Base-by-base conservation (phyloP, 2,888 invertebrate genomes). In the Lacanobia wlatinum region DNA sequence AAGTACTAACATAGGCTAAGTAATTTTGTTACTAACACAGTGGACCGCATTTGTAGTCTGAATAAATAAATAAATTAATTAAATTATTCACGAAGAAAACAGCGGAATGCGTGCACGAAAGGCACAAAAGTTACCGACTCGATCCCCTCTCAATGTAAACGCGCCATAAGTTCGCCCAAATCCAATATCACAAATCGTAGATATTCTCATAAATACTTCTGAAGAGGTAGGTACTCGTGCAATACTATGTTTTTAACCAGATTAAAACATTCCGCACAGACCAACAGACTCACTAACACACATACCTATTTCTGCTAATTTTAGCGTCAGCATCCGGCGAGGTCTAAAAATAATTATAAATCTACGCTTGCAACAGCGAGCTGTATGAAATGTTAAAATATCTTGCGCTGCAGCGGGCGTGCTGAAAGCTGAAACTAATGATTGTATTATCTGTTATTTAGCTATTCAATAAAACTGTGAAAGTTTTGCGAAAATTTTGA, bases 261-360 rank as follows among this genome's bases (percentile, higher is more conserved):
- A 78, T 82, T 73, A 64, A 66, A 70, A 60, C 56, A 81, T 82
- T 75, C 69, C 71, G 34, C 82, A 62, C 43, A 70, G 69, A 82
- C 78, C 84, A 77, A 81, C 81, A 84, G 77, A 81, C 78, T 67
- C 62, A 69, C 67, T 83, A 87, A 86, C 87, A 87, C 76, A 73
- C 65, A 83, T 84, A 79, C 82, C 76, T 78, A 68, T 70, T 85
- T 80, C 34, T 28, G 59, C 77, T 85, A 84, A 76, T 80, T 74
- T 78, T 80, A 86, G 84, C 69, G 61, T 55, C 66, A 80, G 87
- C 87, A 74, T 85, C 83, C 83, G 82, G 85, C 84, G 78, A 73
- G 70, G 59, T 63, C 84, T 88, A 84, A 86, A 87, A 86, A 89
- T 87, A 87, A 81, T 66, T 82, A 76, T 82, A 84, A 80, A 80